These are phyloP conservation scores for Campaea margaritaria DNA, from an alignment of 2,888 invertebrate species.

Conservation along the genomic window DNA sequence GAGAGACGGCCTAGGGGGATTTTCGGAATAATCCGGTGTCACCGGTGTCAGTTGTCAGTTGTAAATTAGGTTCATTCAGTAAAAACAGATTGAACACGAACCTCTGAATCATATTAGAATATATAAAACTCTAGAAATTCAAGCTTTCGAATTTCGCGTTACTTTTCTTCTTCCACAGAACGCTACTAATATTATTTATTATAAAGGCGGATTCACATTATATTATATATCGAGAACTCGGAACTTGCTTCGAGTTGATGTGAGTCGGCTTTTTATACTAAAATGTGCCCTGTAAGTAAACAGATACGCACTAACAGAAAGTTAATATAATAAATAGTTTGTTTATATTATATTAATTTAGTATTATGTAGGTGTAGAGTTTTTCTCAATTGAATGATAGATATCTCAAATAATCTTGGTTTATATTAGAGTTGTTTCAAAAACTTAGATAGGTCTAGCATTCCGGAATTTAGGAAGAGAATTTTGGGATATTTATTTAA, in stretches of 20 bases:
- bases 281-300: not conserved
- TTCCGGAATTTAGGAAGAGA: conserved; percentile 38
- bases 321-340: conserved; percentile 13
- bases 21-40: too few relatives aligned
- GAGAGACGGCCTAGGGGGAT: too few relatives aligned
- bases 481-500: conserved; percentile 19
- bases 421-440: conserved; percentile 26
- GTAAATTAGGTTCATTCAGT: too few relatives aligned
- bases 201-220: not conserved
- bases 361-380: conserved; percentile 30
- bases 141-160: not conserved
- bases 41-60: too few relatives aligned
- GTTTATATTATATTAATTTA: conserved; percentile 30
- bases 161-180: not conserved
- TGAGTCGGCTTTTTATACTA: too few relatives aligned
- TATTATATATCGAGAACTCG: too few relatives aligned
- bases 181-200: not conserved
- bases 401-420: conserved; percentile 31
- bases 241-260: too few relatives aligned
- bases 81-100: too few relatives aligned
- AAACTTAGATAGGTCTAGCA: conserved; percentile 35
- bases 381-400: conserved; percentile 29
- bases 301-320: not conserved
- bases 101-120: conserved; percentile 1
- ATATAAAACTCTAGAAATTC: not conserved